Conservation (phyloP, 2,888 invertebrate genomes). For the Encarsia formosa region DNA sequence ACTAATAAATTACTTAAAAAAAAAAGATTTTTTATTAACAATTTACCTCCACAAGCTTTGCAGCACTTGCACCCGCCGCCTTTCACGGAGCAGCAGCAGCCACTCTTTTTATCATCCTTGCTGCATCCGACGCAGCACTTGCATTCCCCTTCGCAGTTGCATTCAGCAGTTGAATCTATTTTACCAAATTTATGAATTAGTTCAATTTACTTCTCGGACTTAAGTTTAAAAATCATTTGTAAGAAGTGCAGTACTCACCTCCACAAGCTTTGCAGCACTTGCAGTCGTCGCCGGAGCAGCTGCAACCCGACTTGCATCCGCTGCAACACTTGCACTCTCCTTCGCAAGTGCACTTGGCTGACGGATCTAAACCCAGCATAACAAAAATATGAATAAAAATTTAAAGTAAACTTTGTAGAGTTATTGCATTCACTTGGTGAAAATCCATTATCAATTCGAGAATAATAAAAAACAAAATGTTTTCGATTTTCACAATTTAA, state of each 20-base stretch:
- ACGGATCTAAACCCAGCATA: conserved; percentile 4
- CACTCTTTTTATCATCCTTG: not conserved
- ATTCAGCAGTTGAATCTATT: conserved; percentile 8
- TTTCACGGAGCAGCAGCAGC: not conserved
- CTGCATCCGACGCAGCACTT: conserved; percentile 9
- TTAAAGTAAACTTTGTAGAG: no score
- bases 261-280: conserved; percentile 17
- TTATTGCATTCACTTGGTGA: no score
- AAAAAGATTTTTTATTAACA: no score
- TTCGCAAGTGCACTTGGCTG: conserved; percentile 5
- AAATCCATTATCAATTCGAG: no score
- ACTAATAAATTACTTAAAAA: not conserved
- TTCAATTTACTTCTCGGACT: no score
- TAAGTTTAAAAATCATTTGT: no score
- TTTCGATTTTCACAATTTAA: no score
- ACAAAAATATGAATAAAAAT: no score
- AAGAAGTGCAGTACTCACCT: no score
- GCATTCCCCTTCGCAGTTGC: conserved; percentile 6
- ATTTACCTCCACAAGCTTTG: conserved; percentile 14
- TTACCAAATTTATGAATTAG: no score
- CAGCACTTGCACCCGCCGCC: conserved; percentile 13
- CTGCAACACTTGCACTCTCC: conserved; percentile 12
- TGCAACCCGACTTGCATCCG: not conserved
- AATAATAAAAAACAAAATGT: no score
- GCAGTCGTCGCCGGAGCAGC: not conserved